Percentiles rank a stretch among this genome's conserved stretches.
These are phyloP conservation scores for Sebastes baramenuke DNA, from an alignment of 2,797 vertebrate genomes.

Conservation along the genomic window DNA sequence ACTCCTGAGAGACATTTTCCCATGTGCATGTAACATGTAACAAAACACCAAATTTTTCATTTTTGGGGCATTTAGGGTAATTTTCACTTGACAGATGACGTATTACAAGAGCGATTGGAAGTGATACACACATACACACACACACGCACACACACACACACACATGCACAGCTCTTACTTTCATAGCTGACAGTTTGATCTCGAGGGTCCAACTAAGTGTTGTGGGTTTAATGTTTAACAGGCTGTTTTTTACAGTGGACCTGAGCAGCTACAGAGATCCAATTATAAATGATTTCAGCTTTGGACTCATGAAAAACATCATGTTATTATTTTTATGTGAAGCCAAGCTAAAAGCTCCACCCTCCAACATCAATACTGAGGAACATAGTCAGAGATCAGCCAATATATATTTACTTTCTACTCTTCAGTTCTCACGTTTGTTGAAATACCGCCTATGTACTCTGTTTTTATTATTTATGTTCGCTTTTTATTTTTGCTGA, in stretches of 20 bases:
- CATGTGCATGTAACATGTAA: background rate
- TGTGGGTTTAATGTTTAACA: slow-evolving; percentile 28
- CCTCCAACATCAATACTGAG: background rate
- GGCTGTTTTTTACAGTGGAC: slow-evolving; percentile 27
- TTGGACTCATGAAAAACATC: background rate
- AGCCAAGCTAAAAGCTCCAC: background rate
- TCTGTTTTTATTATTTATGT: background rate
- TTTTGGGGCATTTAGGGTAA: slow-evolving; percentile 4
- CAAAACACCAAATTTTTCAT: slow-evolving; percentile 18
- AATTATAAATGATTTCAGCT: slow-evolving; percentile 21
- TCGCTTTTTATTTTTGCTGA: background rate
- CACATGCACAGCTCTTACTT: background rate
- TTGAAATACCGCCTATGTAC: background rate
- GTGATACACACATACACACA: background rate
- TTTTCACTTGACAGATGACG: slow-evolving; percentile 30
- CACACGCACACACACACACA: slow-evolving; percentile 6
- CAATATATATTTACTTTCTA: background rate
- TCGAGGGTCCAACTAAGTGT: slow-evolving; percentile 10
- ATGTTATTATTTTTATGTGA: background rate
- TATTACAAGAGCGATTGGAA: slow-evolving; percentile 9
- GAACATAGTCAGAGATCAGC: background rate
- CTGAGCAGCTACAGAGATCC: slow-evolving; percentile 4
- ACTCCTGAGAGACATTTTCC: slow-evolving; percentile 9
- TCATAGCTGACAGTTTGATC: slow-evolving; percentile 19
- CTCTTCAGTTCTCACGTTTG: background rate